Conservation (phyloP, 2,113 vertebrate species). For the Chionodraco myersi region DNA sequence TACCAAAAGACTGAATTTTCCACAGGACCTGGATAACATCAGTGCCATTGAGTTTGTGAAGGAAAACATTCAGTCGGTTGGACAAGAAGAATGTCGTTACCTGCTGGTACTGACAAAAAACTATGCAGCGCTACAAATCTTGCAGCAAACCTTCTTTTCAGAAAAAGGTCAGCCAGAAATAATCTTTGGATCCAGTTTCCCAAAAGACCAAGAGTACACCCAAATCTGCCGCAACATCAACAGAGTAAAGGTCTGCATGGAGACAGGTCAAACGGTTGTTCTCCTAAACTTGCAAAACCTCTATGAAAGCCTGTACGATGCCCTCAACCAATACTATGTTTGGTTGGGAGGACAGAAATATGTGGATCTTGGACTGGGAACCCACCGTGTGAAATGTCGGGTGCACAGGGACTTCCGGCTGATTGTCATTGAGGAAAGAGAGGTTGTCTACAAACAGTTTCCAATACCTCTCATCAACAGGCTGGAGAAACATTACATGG, state of each 20-base stretch:
- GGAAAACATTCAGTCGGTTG: slow-evolving; percentile 86
- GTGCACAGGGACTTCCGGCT: slow-evolving; percentile 92
- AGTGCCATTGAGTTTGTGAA: slow-evolving; percentile 87
- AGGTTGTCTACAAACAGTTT: slow-evolving; percentile 92
- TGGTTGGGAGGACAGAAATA: slow-evolving; percentile 95
- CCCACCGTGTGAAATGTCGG: slow-evolving; percentile 96
- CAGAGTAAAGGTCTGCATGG: slow-evolving; percentile 97
- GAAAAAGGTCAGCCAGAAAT: slow-evolving; percentile 89
- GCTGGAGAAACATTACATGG: slow-evolving; percentile 97
- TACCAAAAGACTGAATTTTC: slow-evolving; percentile 61
- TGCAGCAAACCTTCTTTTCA: slow-evolving; percentile 88
- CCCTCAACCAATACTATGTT: slow-evolving; percentile 97
- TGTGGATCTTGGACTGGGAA: slow-evolving; percentile 95
- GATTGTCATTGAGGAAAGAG: slow-evolving; percentile 94
- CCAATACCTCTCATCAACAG: slow-evolving; percentile 97
- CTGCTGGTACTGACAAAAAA: slow-evolving; percentile 93
- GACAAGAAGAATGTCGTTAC: slow-evolving; percentile 90
- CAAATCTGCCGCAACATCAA: slow-evolving; percentile 97
- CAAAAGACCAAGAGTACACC: slow-evolving; percentile 95
- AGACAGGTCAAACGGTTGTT: slow-evolving; percentile 91
- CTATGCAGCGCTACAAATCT: slow-evolving; percentile 92
- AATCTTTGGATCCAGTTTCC: slow-evolving; percentile 97
- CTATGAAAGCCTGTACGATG: slow-evolving; percentile 97
- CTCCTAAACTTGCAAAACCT: slow-evolving; percentile 96
- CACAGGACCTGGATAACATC: slow-evolving; percentile 74